A percentile compares a stretch with the other conserved stretches of the same genome.
Conservation (phyloP, 2,113 vertebrate genomes). For the Chiloscyllium plagiosum region DNA sequence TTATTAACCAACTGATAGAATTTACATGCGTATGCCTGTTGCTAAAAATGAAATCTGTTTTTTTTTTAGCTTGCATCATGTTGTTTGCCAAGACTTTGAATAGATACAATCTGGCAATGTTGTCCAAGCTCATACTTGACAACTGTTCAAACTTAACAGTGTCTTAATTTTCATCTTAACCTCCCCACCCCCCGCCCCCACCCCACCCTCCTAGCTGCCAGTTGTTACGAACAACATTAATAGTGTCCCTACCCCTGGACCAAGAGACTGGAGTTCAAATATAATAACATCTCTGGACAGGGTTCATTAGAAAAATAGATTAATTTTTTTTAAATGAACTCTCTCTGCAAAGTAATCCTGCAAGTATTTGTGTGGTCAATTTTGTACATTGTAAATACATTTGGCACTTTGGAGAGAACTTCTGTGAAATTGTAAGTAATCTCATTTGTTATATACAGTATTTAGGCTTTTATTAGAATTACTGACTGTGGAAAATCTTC, state of each 20-base stretch:
- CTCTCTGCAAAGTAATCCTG: not conserved
- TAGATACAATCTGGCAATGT: not conserved
- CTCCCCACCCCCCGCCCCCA: no score
- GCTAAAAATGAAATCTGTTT: constrained; percentile 46
- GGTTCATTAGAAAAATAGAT: no score
- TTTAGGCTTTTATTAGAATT: not conserved
- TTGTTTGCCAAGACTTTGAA: not conserved
- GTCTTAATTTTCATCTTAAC: not conserved
- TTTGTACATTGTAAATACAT: not conserved
- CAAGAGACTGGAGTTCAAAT: no score
- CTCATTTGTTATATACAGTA: not conserved
- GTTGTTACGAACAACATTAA: not conserved
- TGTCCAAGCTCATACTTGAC: not conserved
- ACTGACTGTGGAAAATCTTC: not conserved
- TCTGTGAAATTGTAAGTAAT: not conserved
- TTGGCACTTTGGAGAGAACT: no score
- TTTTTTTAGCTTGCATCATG: constrained; percentile 30
- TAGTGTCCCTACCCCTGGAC: no score
- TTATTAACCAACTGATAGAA: constrained; percentile 53
- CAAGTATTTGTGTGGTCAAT: not conserved
- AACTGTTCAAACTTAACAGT: not conserved
- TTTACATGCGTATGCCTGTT: constrained; percentile 45
- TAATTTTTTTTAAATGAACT: not conserved
- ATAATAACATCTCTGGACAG: no score
- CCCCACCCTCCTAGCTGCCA: not conserved